These are phyloP conservation scores for Halictus quadricinctus DNA, from an alignment of 2,888 invertebrate species.

Conservation along the genomic window DNA sequence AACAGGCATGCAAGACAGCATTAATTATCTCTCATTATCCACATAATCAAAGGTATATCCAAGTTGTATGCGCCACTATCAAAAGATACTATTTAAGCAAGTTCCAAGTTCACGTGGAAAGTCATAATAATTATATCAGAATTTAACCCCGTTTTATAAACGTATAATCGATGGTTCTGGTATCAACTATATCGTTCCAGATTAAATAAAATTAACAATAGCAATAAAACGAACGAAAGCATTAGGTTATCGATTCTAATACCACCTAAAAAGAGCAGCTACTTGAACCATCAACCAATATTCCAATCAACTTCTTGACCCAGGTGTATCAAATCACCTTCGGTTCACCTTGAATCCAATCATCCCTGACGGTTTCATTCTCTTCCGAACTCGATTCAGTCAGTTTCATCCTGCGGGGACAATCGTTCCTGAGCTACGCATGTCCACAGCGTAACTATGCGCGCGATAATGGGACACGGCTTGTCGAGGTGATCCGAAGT, in stretches of 20 bases:
- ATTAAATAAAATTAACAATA: too few relatives aligned
- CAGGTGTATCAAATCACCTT: neutral
- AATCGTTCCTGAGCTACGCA: neutral
- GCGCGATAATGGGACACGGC: conserved; percentile 26
- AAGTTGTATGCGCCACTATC: too few relatives aligned
- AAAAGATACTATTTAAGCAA: too few relatives aligned
- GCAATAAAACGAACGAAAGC: too few relatives aligned
- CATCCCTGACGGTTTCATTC: conserved; percentile 12
- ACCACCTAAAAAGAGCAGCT: neutral
- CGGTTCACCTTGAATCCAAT: neutral
- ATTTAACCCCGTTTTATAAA: too few relatives aligned
- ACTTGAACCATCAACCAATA: neutral
- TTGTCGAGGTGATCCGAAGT: neutral
- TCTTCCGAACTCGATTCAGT: neutral
- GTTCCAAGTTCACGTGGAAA: too few relatives aligned
- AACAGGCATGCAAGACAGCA: too few relatives aligned
- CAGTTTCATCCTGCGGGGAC: conserved; percentile 12
- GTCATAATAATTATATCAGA: too few relatives aligned
- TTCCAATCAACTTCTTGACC: neutral
- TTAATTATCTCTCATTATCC: neutral
- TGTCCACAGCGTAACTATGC: conserved; percentile 32
- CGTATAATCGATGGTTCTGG: too few relatives aligned
- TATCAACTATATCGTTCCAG: too few relatives aligned
- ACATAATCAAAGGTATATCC: too few relatives aligned
- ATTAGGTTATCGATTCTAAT: neutral